phyloP scores from a whole-genome alignment of 2,888 invertebrate genomes.

The Trichopoda pennipes region DNA sequence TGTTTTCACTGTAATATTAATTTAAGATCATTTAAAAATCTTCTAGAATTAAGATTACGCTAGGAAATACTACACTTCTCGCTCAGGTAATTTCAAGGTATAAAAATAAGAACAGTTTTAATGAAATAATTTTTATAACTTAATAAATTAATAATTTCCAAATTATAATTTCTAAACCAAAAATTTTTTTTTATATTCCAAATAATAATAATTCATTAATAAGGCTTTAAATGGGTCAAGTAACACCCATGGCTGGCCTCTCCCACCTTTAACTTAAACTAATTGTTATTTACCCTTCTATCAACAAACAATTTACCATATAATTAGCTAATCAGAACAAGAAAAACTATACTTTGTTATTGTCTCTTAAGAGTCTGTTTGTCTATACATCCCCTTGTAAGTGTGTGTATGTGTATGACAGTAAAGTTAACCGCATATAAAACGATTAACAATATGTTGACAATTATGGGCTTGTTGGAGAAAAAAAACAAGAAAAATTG shows the following conservation, averaged over 20 bases:
- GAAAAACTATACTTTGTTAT: slow-evolving; percentile 43
- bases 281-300: slow-evolving; percentile 4
- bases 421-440: slow-evolving; percentile 52
- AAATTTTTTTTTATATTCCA: no score
- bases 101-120: no score
- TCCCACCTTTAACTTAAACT: neutral
- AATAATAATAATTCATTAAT: no score
- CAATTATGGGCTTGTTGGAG: slow-evolving; percentile 37
- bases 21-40: no score
- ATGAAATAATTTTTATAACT: no score
- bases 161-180: no score
- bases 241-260: neutral
- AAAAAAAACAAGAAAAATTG: neutral
- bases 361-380: neutral
- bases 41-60: no score
- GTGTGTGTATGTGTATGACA: neutral
- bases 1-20: no score
- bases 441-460: slow-evolving; percentile 55
- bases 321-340: slow-evolving; percentile 74
- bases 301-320: slow-evolving; percentile 74
- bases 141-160: no score
- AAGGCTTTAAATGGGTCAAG: no score
- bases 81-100: no score
- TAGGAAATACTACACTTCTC: no score
- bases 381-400: neutral